Evolutionary conservation across 1,140 invertebrate genomes (phyloP), one percentile per base, ranked within the genome.

Genomic region (Venustaconcha ellipsiformis): DNA sequence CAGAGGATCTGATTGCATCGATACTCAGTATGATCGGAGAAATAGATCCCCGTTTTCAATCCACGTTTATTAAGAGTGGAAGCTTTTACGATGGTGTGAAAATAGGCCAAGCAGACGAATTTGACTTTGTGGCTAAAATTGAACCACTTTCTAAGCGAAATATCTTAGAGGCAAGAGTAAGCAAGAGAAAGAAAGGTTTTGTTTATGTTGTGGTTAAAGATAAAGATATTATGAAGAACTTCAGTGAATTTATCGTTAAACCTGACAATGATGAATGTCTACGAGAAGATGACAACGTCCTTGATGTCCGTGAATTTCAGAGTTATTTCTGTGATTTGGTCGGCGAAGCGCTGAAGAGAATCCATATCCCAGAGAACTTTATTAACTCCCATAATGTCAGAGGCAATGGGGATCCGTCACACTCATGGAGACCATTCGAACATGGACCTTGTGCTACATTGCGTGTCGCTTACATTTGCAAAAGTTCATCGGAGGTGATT

Each of bases 201-300:
- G 70, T 72, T 72, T 72, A 72, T 63, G 15, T 72, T 48, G 70
- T 72, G 12, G 70, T 65, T 26, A 72, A 72, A n/a, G 70, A 72
- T 48, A 60, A 55, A 55, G 12, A 13, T 18, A 12, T 64, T 8
- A 20, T 23, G 57, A 55, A 72, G 14, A 18, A 20, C 30, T 72
- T 72, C 48, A 56, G 65, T 64, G 70, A 72, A n/a, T 72, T 72
- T 65, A 62, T 72, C 48, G 56, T 62, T 17, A 30, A 23, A 56
- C 70, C 70, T 20, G 70, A 72, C 60, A 62, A 65, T 55, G 70
- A 72, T 48, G 30, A 30, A 17, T 72, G 70, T 56, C 30, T 72
- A 37, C 30, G 23, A 23, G n/a, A 56, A 13, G 57, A 17, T 65
- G 70, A 72, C 30, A 26, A 20, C 2, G 57, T 72, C 48, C 57